A percentile compares a stretch with the other conserved stretches of the same genome.
phyloP scores from a whole-genome alignment of 2,888 invertebrate genomes.

The Diarsia rubi region DNA sequence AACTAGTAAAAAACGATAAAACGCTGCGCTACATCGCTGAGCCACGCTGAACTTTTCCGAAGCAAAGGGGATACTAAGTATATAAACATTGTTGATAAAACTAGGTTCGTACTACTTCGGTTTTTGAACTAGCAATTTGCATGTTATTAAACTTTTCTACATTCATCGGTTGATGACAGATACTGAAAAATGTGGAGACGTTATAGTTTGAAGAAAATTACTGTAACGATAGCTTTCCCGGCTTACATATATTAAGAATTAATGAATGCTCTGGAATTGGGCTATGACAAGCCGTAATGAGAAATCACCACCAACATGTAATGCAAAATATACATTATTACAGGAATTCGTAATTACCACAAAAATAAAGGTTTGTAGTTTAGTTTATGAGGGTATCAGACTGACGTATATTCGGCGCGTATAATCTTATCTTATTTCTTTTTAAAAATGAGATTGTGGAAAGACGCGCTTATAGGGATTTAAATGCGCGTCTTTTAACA shows the following conservation, averaged over 20 bases:
- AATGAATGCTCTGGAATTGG: neutral
- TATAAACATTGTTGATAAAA: conserved; percentile 40
- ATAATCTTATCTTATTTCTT: too few relatives aligned
- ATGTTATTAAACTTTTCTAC: conserved; percentile 4
- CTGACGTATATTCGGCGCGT: too few relatives aligned
- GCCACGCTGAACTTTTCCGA: conserved; percentile 36
- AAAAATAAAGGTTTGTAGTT: neutral
- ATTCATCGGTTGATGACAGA: fast-evolving
- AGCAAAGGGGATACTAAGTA: conserved; percentile 13
- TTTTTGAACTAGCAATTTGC: conserved; percentile 35
- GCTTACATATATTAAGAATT: neutral
- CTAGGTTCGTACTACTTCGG: neutral
- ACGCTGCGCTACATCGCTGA: conserved; percentile 7
- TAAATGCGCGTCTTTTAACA: neutral
- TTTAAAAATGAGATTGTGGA: too few relatives aligned
- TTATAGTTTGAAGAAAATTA: neutral
- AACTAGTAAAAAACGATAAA: conserved; percentile 22
- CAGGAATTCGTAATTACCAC: neutral
- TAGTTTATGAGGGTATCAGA: too few relatives aligned
- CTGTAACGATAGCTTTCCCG: neutral
- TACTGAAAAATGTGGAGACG: too few relatives aligned
- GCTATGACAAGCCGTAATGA: neutral
- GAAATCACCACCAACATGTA: neutral
- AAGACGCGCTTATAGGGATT: too few relatives aligned
- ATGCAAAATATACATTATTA: neutral